Conservation (phyloP, 1,140 invertebrate species). For the Doryteuthis pealeii region DNA sequence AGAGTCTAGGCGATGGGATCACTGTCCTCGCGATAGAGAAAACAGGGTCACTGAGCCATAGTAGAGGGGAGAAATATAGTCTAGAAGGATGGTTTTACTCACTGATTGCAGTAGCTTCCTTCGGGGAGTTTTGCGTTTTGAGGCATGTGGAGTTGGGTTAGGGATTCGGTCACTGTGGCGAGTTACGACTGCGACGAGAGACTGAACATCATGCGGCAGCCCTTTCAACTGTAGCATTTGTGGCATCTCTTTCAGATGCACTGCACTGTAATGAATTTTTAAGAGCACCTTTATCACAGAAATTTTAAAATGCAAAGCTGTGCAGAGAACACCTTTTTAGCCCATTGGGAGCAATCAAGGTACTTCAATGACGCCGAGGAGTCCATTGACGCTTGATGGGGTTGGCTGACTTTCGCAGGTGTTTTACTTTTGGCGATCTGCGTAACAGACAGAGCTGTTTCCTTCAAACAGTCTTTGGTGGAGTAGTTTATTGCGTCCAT, state of each 20-base stretch:
- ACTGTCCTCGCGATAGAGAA: constrained; percentile 22
- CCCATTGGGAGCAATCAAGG: constrained; percentile 57
- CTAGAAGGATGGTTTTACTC: constrained; percentile 26
- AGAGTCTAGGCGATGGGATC: constrained; percentile 27
- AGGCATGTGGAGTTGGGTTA: constrained; percentile 95
- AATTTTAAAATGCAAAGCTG: constrained; percentile 97
- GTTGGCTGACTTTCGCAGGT: constrained; percentile 77
- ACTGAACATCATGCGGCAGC: constrained; percentile 99
- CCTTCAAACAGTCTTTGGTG: constrained; percentile 30
- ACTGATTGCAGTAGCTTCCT: constrained; percentile 39
- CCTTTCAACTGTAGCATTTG: constrained; percentile 96
- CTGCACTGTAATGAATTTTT: constrained; percentile 99
- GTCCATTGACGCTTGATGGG: constrained; percentile 90
- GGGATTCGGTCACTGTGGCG: constrained; percentile 97
- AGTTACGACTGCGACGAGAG: constrained; percentile 91
- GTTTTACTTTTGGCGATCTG: constrained; percentile 60
- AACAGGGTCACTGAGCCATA: constrained; percentile 43
- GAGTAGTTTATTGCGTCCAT: constrained; percentile 41
- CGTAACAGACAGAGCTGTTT: constrained; percentile 38
- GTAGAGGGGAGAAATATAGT: constrained; percentile 32
- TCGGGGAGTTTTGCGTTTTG: constrained; percentile 64
- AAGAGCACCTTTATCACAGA: constrained; percentile 97
- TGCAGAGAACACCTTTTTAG: constrained; percentile 93
- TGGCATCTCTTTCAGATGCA: constrained; percentile 98
- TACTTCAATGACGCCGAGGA: constrained; percentile 61